Evolutionary conservation across 1,140 invertebrate genomes (phyloP).

Genomic region (Aleiodes sp.): DNA sequence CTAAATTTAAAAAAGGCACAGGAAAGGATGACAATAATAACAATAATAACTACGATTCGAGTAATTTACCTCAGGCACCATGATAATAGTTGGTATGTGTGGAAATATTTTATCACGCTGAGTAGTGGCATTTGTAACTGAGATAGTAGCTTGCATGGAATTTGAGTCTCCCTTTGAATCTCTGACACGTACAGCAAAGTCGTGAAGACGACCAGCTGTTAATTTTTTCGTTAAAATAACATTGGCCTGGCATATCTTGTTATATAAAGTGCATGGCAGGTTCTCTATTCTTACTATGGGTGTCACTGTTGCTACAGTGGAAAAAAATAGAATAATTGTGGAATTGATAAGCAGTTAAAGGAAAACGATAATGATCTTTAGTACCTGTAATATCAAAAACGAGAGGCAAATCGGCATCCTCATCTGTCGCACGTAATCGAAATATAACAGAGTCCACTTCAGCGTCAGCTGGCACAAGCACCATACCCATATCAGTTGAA

Average conservation of each 20-base stretch:
- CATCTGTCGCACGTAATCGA: slow-evolving; percentile 84
- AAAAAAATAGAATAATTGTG: slow-evolving; percentile 22
- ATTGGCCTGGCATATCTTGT: slow-evolving; percentile 86
- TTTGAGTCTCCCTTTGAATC: slow-evolving; percentile 82
- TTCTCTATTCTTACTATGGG: slow-evolving; percentile 79
- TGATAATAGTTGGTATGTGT: slow-evolving; percentile 81
- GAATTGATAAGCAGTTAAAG: neutral
- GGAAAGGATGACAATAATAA: neutral
- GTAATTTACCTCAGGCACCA: slow-evolving; percentile 78
- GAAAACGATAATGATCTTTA: neutral
- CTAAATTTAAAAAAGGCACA: slow-evolving; percentile 59
- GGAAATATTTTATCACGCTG: slow-evolving; percentile 83
- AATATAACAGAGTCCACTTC: slow-evolving; percentile 85
- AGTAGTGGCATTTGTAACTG: slow-evolving; percentile 82
- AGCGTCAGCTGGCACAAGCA: slow-evolving; percentile 83
- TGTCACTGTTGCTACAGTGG: slow-evolving; percentile 70
- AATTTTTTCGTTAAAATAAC: slow-evolving; percentile 78
- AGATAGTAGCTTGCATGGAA: slow-evolving; percentile 81
- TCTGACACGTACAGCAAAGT: slow-evolving; percentile 80
- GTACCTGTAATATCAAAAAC: slow-evolving; percentile 81
- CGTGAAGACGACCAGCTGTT: slow-evolving; percentile 80
- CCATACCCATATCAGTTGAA: slow-evolving; percentile 80
- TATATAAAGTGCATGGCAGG: slow-evolving; percentile 82
- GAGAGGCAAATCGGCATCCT: slow-evolving; percentile 86
- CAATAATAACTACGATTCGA: neutral